Conservation (phyloP, 2,888 invertebrate species). For the Aphodius granarius region DNA sequence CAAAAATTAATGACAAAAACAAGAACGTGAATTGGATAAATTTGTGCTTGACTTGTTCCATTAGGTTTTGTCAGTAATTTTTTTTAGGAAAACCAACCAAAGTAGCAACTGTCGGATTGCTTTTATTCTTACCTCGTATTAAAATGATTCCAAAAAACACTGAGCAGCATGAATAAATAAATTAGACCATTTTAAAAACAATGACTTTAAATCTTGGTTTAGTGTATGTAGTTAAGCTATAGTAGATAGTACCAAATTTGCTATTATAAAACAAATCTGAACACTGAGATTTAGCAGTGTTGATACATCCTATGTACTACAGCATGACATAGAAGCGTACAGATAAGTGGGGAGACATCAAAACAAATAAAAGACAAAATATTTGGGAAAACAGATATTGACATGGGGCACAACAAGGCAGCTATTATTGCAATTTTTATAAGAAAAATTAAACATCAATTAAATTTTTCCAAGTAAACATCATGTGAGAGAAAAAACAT, state of each 20-base stretch:
- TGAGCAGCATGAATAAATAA: constrained; percentile 73
- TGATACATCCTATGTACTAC: not conserved
- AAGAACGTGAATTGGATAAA: not conserved
- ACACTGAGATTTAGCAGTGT: not conserved
- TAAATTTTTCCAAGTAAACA: not conserved
- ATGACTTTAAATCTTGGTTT: not conserved
- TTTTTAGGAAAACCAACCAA: not conserved
- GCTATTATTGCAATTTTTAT: constrained; percentile 45
- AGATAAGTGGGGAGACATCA: constrained; percentile 41
- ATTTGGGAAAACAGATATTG: constrained; percentile 56
- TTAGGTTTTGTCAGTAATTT: not conserved
- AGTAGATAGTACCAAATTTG: not conserved
- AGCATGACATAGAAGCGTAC: constrained; percentile 34
- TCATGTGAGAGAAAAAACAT: constrained; percentile 42
- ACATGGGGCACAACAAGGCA: constrained; percentile 86
- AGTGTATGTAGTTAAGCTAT: not conserved
- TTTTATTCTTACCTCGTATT: constrained; percentile 87
- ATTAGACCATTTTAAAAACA: constrained; percentile 28
- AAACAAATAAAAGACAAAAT: constrained; percentile 43
- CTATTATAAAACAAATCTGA: not conserved
- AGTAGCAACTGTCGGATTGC: not conserved
- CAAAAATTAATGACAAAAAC: not conserved
- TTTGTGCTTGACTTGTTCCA: not conserved
- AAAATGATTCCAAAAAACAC: constrained; percentile 99
- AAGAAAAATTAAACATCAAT: constrained; percentile 46